Base-by-base conservation (phyloP, 2,888 invertebrate genomes). In the Antitype chi region DNA sequence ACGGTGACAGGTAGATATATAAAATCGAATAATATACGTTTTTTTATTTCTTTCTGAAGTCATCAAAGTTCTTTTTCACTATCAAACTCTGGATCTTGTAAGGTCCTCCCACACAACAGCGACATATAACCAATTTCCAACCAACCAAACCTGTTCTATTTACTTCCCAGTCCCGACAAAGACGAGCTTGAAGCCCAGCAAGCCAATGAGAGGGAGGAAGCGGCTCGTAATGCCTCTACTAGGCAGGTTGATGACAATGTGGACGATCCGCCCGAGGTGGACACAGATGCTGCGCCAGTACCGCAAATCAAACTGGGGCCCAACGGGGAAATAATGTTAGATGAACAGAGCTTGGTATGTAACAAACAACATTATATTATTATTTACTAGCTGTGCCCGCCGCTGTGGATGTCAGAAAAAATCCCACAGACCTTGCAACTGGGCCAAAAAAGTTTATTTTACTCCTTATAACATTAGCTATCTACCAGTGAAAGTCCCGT, bases 241-340 rank as follows among this genome's bases (percentile, higher is more conserved):
- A 68, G 55, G 38, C 76, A 78, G 13, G 25, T 64, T 1, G 81
- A 87, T 0, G 80, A 84, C 0, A 78, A 73, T 2, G 63, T 68
- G 0, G 90, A 89, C 0, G 91, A 90, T 9, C 88, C 88, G 4
- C 80, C 88, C 0, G 67, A 92, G 7, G 38, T 88, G 1, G 67
- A 92, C 9, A 15, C 53, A 2, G 85, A 89, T 7, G 93, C 97
- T 0, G 97, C 97, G 89, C 98, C 98, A 9, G 98, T 98, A 0
- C 99, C 99, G 0, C 98, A 98, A 94, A 97, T 99, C 62, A 99
- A 98, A 95, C 97, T 99, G 1, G 98, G 98, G 0, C 98, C 98
- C 0, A 98, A 99, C 88, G 99, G 99, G 0, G 98, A 98, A 93
- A 97, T 99, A 74, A 97, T 99, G 76, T 95, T 99, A 1, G 99